Evolutionary conservation across 1,140 invertebrate species (phyloP).

Genomic region (Drosophila saltans): DNA sequence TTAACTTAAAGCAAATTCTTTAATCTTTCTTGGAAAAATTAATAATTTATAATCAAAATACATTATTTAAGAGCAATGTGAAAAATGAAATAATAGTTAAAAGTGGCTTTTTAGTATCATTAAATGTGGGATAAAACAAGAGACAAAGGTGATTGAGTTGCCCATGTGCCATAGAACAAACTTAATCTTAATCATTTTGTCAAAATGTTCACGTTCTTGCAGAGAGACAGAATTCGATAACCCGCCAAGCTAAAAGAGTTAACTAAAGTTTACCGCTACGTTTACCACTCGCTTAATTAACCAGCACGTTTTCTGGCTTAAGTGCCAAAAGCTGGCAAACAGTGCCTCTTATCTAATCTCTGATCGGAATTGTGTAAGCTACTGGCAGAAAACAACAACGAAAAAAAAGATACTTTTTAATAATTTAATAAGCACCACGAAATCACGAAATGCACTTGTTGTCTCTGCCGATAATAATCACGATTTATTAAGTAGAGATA

Average conservation of each 20-base stretch:
- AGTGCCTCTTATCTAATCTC: conserved; percentile 60
- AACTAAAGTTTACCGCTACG: conserved; percentile 1
- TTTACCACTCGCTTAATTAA: conserved; percentile 55
- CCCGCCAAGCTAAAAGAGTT: neutral
- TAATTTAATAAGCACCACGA: conserved; percentile 76
- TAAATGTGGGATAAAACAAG: neutral
- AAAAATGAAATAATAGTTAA: too few relatives aligned
- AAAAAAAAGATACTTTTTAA: conserved; percentile 44
- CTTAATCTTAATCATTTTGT: conserved; percentile 7
- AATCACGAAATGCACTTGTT: conserved; percentile 66
- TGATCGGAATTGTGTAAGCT: conserved; percentile 71
- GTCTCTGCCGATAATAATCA: conserved; percentile 66
- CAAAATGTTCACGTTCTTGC: conserved; percentile 1
- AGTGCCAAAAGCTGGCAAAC: conserved; percentile 43
- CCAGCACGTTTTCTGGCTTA: conserved; percentile 48
- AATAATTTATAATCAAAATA: too few relatives aligned
- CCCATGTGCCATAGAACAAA: neutral
- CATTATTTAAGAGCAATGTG: too few relatives aligned
- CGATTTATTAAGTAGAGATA: conserved; percentile 64
- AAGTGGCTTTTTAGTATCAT: too few relatives aligned
- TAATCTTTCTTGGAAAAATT: too few relatives aligned
- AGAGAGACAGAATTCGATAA: neutral
- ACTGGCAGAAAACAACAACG: conserved; percentile 26
- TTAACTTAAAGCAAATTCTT: too few relatives aligned
- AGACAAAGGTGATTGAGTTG: neutral